A percentile compares a stretch with the other conserved stretches of the same genome.
Conservation (phyloP, 2,797 vertebrate genomes). For the Mareca penelope region DNA sequence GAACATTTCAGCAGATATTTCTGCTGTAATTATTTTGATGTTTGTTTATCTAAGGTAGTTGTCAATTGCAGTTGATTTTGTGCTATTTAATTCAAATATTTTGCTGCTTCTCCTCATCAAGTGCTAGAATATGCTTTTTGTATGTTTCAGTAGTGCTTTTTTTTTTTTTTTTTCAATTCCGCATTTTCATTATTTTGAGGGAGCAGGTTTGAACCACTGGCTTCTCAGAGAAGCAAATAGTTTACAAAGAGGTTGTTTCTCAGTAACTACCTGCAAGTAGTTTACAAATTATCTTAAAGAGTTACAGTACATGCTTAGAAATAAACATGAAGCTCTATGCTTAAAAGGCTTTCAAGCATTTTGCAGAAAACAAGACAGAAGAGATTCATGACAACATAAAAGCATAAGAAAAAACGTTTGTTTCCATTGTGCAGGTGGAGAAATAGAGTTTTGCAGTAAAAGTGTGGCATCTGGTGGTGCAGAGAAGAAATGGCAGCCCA, state of each 20-base stretch:
- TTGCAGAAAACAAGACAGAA: not conserved
- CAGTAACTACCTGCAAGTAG: not conserved
- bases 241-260: not conserved
- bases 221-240: not conserved
- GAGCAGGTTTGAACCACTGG: not conserved
- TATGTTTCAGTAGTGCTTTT: not conserved
- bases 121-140: not conserved
- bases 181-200: not conserved
- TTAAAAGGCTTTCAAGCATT: not conserved
- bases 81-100: not conserved
- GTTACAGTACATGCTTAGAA: not conserved
- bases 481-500: slow-evolving; percentile 32
- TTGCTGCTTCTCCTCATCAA: not conserved
- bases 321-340: fast-evolving
- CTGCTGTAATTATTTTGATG: not conserved
- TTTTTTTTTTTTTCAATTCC: not conserved
- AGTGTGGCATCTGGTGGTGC: slow-evolving; percentile 85
- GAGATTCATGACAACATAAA: slow-evolving; percentile 12
- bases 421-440: not conserved
- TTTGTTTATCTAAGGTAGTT: not conserved
- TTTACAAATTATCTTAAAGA: not conserved
- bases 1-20: not conserved
- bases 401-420: not conserved
- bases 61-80: not conserved
- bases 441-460: slow-evolving; percentile 79